A percentile compares a stretch with the other conserved stretches of the same genome.
Conservation (phyloP, 1,140 invertebrate genomes). For the Drosophila pachea region DNA sequence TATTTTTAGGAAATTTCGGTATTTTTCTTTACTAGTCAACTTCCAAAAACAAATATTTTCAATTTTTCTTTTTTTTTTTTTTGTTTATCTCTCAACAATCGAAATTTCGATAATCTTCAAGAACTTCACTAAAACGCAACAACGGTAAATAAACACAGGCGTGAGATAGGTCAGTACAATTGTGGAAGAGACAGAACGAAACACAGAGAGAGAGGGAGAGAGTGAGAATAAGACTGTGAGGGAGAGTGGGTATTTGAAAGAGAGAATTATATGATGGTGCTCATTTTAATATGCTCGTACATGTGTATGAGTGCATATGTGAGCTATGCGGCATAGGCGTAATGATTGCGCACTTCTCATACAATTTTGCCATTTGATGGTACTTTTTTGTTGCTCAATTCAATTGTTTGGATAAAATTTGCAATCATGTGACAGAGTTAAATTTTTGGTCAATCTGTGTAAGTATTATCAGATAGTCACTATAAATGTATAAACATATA, state of each 20-base stretch:
- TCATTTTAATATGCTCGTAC: background rate
- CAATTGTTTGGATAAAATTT: too few species aligned
- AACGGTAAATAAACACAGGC: background rate
- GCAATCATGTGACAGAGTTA: too few species aligned
- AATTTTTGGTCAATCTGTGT: too few species aligned
- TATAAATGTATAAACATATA: too few species aligned
- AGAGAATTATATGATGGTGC: background rate
- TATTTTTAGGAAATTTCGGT: background rate
- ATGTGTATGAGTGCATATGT: background rate
- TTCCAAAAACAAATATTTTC: conserved; percentile 4
- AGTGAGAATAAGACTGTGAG: background rate
- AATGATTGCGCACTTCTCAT: background rate
- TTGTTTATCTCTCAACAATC: background rate
- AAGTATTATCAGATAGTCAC: too few species aligned
- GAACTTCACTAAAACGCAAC: background rate
- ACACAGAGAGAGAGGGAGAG: background rate
- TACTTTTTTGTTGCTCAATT: too few species aligned
- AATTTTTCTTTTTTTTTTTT: background rate
- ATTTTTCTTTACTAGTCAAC: background rate
- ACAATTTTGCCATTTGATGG: background rate
- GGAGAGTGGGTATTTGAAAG: background rate
- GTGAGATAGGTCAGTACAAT: conserved; percentile 26
- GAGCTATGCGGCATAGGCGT: background rate
- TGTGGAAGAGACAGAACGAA: background rate
- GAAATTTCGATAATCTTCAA: conserved; percentile 17